phyloP scores from a whole-genome alignment of 2,113 vertebrate genomes.

The Daubentonia madagascariensis region DNA sequence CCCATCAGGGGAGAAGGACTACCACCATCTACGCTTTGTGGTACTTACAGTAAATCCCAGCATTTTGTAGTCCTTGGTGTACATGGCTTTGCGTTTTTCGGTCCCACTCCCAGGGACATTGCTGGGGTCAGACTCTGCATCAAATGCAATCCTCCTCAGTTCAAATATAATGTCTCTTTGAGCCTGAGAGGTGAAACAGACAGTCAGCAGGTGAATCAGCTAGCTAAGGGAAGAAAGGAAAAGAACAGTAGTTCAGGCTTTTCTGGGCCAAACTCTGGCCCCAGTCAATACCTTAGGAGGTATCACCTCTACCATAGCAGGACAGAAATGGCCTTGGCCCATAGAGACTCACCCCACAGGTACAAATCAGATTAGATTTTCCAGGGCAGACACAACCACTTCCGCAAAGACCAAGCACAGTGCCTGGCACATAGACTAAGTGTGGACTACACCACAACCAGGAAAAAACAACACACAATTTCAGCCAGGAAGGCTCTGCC shows the following conservation, averaged over 20 bases:
- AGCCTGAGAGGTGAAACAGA: slow-evolving; percentile 81
- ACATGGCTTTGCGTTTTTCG: slow-evolving; percentile 97
- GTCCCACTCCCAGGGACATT: slow-evolving; percentile 85
- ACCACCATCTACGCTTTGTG: not conserved
- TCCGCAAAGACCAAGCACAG: not conserved
- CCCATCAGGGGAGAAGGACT: not conserved
- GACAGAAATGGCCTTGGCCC: not conserved
- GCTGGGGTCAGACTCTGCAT: slow-evolving; percentile 92
- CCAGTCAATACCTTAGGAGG: not conserved
- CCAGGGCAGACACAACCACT: not conserved
- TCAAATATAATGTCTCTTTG: slow-evolving; percentile 98
- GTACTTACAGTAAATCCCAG: slow-evolving; percentile 95
- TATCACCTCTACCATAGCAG: not conserved
- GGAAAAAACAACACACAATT: not conserved
- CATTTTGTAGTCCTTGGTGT: slow-evolving; percentile 99
- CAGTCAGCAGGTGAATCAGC: not conserved
- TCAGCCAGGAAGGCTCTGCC: not conserved
- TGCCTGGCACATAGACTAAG: not conserved
- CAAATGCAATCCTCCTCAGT: slow-evolving; percentile 95
- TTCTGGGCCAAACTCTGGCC: not conserved
- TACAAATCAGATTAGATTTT: accelerated
- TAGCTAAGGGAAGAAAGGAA: not conserved
- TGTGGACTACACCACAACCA: accelerated
- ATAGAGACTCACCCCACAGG: not conserved
- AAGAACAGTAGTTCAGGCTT: not conserved